Base-by-base conservation (phyloP, 2,113 vertebrate species). In the Myotis brandtii region DNA sequence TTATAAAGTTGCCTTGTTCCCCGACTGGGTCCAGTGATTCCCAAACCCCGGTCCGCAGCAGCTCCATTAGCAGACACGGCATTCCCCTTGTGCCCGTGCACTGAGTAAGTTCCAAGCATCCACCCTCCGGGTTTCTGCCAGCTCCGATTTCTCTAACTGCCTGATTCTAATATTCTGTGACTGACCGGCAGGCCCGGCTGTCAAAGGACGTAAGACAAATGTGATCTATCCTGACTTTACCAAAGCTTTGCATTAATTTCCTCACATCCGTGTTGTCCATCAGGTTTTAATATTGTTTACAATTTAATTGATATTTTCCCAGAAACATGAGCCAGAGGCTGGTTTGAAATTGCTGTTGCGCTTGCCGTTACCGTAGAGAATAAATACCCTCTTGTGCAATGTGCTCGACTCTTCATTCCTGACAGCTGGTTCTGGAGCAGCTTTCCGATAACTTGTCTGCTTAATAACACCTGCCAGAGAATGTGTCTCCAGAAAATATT, bases 1-100 rank as follows among this genome's bases (percentile, higher is more conserved):
- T 96, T 98, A 97, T 97, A 97, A 96, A 96, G 96, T 97, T 97
- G 98, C 97, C 97, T 97, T 75, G 82, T 95, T 98, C 87, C 86
- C 96, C 93, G 6, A 92, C 96, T 3, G 0, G 46, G 72, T 89
- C 59, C 17, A 23, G 54, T 52, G 81, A 40, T 82, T 93, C 88
- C 82, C 69, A 73, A 80, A 62, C 54, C 72, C 37, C 12, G 27
- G 18, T 82, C 70, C 10, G 34, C 34, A 70, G 93, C 80, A 56
- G 23, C 21, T 16, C 25, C 89, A 34, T 50, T 73, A 70, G 91
- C 52, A 82, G 59, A 87, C 18, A 73, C 0, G 54, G 32, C 89
- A 16, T 87, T 94, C 59, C 21, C 52, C 66, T 50, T 9, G 46
- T 80, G 69, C 72, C 85, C 87, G 17, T 50, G 64, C 73, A 4